Evolutionary conservation across 2,797 vertebrate species (phyloP), one percentile per base, ranked within the genome.

Genomic region (Agapornis canus): DNA sequence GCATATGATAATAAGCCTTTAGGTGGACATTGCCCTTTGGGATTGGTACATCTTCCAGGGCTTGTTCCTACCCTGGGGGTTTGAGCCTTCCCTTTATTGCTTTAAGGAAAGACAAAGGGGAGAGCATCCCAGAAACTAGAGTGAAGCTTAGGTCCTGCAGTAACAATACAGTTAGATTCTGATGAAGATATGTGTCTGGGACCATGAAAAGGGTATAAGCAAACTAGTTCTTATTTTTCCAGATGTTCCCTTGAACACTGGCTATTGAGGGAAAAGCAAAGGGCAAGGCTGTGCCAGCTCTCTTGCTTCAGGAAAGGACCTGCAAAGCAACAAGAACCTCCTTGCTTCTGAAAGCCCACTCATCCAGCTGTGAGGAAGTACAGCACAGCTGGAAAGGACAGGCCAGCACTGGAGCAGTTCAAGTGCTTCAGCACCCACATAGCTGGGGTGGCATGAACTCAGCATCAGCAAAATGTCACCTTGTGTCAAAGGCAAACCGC

Each of bases 401-500:
- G 27, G 51, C 27, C 71, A 66, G 60, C 47, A 8, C 19, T 16
- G 72, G 51, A 60, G 27, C 56, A 26, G 23, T 1, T 43, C 48
- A 13, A 51, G 40, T 6, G 8, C 31, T 40, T 31, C 57, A 56
- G 37, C 35, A 32, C 37, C 71, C 21, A 43, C 10, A 20, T 9
- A 25, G 45, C 78, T 51, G 64, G 22, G 52, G 45, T 12, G 11
- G 42, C 39, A 31, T 2, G 9, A 88, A 25, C 42, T 23, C 52
- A 7, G 14, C 1, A 1, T 10, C 77, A 23, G 5, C 39, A 37
- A 31, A 64, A n/a, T 5, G 13, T 31, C 40, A 72, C 45, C 76
- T 64, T 1, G 2, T 18, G 57, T 69, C 3, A 1, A 27, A 64
- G 25, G n/a, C 22, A 54, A 70, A n/a, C 3, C 2, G 0, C 2